Percentiles rank a stretch among this genome's conserved stretches.
Conservation (phyloP, 2,113 vertebrate genomes). For the Hassar affinis region DNA sequence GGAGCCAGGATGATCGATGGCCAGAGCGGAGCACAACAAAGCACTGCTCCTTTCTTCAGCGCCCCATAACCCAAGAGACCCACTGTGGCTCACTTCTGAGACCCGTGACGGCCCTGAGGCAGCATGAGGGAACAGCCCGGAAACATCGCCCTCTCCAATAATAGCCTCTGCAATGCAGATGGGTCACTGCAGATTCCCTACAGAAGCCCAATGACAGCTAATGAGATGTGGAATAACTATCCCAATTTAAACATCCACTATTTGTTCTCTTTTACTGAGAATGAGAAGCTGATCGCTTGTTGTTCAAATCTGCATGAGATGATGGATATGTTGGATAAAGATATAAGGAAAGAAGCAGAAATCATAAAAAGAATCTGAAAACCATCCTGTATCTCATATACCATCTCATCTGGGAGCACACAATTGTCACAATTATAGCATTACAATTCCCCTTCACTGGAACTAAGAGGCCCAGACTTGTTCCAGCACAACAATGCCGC, state of each 20-base stretch:
- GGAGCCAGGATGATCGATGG: constrained; percentile 41
- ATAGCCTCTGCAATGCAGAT: background rate
- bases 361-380: background rate
- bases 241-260: too few relatives aligned
- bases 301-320: background rate
- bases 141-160: constrained; percentile 14
- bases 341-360: background rate
- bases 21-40: constrained; percentile 31
- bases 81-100: constrained; percentile 13
- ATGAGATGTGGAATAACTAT: background rate
- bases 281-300: too few relatives aligned
- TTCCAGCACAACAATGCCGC: background rate
- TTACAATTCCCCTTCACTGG: background rate
- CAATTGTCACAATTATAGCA: too few relatives aligned
- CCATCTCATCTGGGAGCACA: background rate
- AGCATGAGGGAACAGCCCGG: background rate
- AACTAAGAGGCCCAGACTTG: background rate
- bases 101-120: background rate
- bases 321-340: background rate
- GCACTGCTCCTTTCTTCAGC: constrained; percentile 29
- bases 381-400: background rate
- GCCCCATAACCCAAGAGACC: constrained; percentile 32
- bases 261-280: too few relatives aligned
- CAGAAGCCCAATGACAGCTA: background rate
- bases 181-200: background rate